Base-by-base conservation (phyloP, 2,113 vertebrate genomes). In the Zingel zingel region DNA sequence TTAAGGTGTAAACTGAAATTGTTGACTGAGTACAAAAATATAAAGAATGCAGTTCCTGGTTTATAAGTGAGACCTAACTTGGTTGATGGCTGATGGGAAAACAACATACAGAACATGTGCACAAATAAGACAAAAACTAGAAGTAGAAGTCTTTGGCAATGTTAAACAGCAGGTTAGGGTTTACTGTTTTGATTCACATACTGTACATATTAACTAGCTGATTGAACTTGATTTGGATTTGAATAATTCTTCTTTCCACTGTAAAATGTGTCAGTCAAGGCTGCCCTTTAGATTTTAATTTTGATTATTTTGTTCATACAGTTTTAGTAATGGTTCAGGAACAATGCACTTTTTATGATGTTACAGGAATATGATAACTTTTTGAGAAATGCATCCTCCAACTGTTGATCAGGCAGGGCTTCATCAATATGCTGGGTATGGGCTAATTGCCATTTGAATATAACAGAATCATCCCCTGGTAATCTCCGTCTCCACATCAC, bases 401-500 rank as follows among this genome's bases (percentile, higher is more conserved):
- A 79, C 78, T 74, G 39, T 6, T 48, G 67, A 57, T n/a, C n/a
- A 18, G 39, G 25, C 58, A 68, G 7, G 27, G 21, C 61, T 62
- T 39, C 79, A 79, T 79, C 61, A 73, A 23, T 78, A 73, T 59
- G 57, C 58, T 61, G 21, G 23, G 14, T 25, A 21, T 64, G 30
- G 69, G 62, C 66, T 70, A 47, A 47, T 30, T 79, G 62, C 69
- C 43, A 61, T 79, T 70, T 73, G 65, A 82, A 69, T 63, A 64
- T 51, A 81, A 62, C 33, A 64, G 25, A 77, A 70, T 67, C 21
- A 51, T 77, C 48, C 65, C 33, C n/a, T 62, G 67, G 57, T 79
- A 80, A 54, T 65, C 39, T 51, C 48, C 45, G 64, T 71, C 59
- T 77, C 72, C 79, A 83, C 83, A 83, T 77, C 79, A 81, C 67